Evolutionary conservation across 35 echinoderm and acorn worm genomes (phyloP).

Genomic region (Strongylocentrotus purpuratus): DNA sequence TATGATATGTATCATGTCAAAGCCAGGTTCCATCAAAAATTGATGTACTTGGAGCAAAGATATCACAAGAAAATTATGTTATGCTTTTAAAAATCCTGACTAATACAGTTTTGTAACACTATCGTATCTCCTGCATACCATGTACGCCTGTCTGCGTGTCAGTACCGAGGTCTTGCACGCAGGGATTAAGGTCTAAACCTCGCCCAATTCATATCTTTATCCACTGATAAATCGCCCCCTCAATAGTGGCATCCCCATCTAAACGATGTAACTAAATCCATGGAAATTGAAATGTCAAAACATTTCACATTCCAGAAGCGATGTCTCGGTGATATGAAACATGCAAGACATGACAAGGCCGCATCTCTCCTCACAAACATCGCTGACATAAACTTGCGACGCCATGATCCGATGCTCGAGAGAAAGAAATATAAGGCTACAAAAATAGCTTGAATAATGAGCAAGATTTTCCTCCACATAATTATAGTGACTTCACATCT

Average conservation of each 20-base stretch:
- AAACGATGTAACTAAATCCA: conserved; percentile 12
- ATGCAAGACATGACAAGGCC: background rate
- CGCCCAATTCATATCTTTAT: background rate
- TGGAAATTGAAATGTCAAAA: conserved; percentile 3
- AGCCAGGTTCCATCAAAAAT: background rate
- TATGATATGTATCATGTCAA: background rate
- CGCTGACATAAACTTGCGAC: background rate
- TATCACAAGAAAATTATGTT: background rate
- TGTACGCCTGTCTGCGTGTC: too few relatives aligned
- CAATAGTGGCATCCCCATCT: background rate
- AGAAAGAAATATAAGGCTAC: background rate
- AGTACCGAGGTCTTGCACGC: background rate
- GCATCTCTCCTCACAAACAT: background rate
- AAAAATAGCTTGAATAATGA: background rate
- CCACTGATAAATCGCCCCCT: background rate
- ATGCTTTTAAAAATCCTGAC: background rate
- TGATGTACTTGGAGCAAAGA: background rate
- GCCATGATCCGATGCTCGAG: background rate
- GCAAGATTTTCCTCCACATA: background rate
- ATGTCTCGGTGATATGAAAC: conserved; percentile 9
- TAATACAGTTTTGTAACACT: background rate
- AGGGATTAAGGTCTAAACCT: background rate
- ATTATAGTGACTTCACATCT: background rate
- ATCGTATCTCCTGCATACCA: too few relatives aligned
- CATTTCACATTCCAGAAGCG: conserved; percentile 16